Conservation (phyloP, 2,113 vertebrate genomes). For the Sylvia atricapilla region DNA sequence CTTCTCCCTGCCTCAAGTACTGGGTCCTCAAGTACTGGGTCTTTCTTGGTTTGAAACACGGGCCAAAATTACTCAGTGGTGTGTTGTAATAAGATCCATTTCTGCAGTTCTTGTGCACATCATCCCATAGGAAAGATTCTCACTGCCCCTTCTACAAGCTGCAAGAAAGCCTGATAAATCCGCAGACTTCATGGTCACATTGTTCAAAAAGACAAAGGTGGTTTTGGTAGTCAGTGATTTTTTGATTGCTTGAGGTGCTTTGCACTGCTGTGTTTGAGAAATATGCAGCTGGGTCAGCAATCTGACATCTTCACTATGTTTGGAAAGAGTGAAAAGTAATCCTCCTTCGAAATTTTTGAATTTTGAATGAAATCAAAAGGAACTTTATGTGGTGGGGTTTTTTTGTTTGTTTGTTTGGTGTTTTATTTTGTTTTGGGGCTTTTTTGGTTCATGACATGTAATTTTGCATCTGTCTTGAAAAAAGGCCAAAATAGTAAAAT, state of each 20-base stretch:
- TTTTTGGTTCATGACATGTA: background rate
- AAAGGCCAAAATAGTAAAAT: background rate
- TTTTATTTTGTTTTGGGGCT: background rate
- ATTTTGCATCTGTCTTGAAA: background rate
- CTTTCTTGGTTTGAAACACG: background rate
- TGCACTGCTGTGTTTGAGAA: background rate
- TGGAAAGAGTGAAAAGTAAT: background rate
- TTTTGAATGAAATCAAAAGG: background rate
- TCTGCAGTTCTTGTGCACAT: background rate
- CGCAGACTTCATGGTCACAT: background rate
- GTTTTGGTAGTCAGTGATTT: background rate
- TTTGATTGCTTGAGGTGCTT: background rate
- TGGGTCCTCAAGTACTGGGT: background rate
- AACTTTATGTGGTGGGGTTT: background rate
- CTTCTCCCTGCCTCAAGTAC: background rate
- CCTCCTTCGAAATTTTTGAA: background rate
- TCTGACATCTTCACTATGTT: background rate
- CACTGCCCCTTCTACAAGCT: background rate
- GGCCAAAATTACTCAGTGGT: background rate
- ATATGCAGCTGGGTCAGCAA: background rate
- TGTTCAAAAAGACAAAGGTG: background rate
- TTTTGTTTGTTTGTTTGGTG: background rate
- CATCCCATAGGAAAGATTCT: background rate
- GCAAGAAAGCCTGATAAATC: background rate
- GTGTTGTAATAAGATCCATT: background rate